These are phyloP conservation scores for Puffinus mauretanicus DNA, from an alignment of 2,113 vertebrate genomes.

Conservation along the genomic window DNA sequence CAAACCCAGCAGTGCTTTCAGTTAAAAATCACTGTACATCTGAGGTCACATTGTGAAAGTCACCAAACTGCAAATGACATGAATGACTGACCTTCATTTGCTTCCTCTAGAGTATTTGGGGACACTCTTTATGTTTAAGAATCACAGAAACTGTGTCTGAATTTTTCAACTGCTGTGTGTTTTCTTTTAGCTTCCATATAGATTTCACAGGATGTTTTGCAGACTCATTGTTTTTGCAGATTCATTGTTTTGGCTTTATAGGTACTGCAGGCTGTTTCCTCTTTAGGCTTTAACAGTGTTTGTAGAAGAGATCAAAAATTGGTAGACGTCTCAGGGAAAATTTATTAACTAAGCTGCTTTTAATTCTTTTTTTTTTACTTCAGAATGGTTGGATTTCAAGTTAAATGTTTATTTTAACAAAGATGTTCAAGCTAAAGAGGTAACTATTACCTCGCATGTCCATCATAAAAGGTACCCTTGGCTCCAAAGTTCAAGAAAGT, in stretches of 20 bases:
- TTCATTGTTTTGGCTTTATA: slow-evolving; percentile 2
- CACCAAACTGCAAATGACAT: neutral
- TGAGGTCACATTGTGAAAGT: neutral
- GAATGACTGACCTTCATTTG: neutral
- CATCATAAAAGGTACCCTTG: neutral
- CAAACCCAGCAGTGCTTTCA: neutral
- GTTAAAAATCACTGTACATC: neutral
- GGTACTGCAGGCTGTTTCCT: neutral
- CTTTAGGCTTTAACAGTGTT: neutral
- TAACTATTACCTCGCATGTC: neutral
- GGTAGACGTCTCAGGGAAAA: neutral
- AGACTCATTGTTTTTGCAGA: neutral
- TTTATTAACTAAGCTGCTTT: neutral
- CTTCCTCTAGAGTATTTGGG: neutral
- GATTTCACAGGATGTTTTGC: slow-evolving; percentile 18
- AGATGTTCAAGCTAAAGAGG: neutral
- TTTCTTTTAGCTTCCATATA: neutral
- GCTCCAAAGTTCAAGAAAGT: neutral
- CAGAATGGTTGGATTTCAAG: neutral
- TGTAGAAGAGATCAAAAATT: neutral
- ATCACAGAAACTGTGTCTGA: neutral
- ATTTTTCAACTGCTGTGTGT: neutral
- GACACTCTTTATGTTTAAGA: neutral
- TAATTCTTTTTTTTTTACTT: neutral
- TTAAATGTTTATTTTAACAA: neutral